phyloP scores from a whole-genome alignment of 2,113 vertebrate genomes.

The Genyomyrus donnyi region DNA sequence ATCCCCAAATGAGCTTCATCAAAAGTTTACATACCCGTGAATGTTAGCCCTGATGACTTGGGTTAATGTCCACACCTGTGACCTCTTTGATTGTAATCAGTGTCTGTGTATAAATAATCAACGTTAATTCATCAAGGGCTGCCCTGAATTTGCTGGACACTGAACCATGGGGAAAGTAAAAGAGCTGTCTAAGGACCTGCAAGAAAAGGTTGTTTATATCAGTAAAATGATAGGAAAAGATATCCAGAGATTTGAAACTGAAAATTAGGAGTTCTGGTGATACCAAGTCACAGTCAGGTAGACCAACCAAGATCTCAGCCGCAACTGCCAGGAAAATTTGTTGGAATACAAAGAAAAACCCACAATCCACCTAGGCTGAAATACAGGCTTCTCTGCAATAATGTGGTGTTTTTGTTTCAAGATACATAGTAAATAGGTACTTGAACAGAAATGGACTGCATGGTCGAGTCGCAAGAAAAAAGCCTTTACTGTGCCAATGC shows the following conservation, averaged over 20 bases:
- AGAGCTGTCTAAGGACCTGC: not conserved
- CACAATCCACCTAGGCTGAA: not conserved
- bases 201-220: not conserved
- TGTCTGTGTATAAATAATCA: not conserved
- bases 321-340: not conserved
- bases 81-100: not conserved
- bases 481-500: not conserved
- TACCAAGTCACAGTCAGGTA: not conserved
- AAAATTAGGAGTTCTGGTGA: not conserved
- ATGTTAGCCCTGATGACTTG: not conserved
- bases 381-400: not conserved
- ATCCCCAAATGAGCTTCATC: not conserved
- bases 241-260: not conserved
- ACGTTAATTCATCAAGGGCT: not conserved
- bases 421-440: not conserved
- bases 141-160: not conserved
- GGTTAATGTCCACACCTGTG: not conserved
- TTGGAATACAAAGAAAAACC: not conserved
- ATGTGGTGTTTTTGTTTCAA: not conserved
- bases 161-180: not conserved
- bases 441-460: not conserved
- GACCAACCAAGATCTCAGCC: not conserved
- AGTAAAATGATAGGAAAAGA: not conserved
- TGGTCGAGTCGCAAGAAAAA: not conserved
- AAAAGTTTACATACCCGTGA: not conserved